Evolutionary conservation across 2,113 vertebrate genomes (phyloP).

Genomic region (Lathamus discolor): DNA sequence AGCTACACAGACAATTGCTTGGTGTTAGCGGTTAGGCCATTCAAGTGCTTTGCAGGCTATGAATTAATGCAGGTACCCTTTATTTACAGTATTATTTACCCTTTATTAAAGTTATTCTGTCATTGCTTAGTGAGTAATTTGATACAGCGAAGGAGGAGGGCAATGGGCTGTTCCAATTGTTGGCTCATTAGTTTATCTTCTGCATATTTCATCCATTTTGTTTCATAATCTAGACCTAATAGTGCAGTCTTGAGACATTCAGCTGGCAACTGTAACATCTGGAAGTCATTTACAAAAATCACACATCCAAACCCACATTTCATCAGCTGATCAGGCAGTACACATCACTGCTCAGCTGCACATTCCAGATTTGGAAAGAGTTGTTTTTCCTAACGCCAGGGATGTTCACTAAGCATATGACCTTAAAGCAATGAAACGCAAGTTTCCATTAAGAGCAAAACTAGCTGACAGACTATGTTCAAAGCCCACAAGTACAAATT

Average conservation of each 20-base stretch:
- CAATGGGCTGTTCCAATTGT: background rate
- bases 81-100: background rate
- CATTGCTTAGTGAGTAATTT: background rate
- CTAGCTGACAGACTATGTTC: background rate
- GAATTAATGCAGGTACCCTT: background rate
- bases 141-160: background rate
- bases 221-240: background rate
- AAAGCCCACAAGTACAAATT: background rate
- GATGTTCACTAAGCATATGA: background rate
- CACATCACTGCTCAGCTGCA: background rate
- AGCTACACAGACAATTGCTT: background rate
- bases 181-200: background rate
- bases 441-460: background rate
- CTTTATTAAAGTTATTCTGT: background rate
- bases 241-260: background rate
- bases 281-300: constrained; percentile 17
- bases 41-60: background rate
- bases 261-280: constrained; percentile 6
- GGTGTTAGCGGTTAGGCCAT: background rate
- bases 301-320: constrained; percentile 11
- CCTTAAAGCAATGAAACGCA: background rate
- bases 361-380: constrained; percentile 1
- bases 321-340: constrained; percentile 28
- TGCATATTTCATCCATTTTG: background rate
- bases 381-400: background rate